These are phyloP conservation scores for Cheilosia variabilis DNA, from an alignment of 2,888 invertebrate species.

Conservation along the genomic window DNA sequence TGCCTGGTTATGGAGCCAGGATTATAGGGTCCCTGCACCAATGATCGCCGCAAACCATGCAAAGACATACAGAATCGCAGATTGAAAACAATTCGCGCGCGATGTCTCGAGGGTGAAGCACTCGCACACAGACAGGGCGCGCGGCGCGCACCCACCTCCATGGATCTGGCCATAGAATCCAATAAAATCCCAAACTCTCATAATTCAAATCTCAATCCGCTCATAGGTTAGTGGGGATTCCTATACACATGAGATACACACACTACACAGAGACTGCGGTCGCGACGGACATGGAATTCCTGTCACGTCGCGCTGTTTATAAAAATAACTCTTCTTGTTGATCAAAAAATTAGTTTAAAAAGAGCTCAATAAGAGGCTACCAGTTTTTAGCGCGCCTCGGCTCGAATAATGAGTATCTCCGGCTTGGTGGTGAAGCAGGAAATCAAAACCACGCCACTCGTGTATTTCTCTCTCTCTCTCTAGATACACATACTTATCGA, in stretches of 20 bases:
- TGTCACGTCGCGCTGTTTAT: slow-evolving; percentile 84
- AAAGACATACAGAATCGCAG: slow-evolving; percentile 35
- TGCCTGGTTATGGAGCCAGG: slow-evolving; percentile 54
- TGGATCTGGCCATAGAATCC: slow-evolving; percentile 21
- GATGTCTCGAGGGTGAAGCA: slow-evolving; percentile 63
- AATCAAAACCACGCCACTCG: slow-evolving; percentile 46
- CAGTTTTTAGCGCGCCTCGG: slow-evolving; percentile 71
- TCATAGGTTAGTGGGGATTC: slow-evolving; percentile 6
- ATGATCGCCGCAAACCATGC: slow-evolving; percentile 59
- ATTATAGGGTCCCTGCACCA: slow-evolving; percentile 62
- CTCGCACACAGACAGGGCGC: neutral
- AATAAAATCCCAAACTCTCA: slow-evolving; percentile 63
- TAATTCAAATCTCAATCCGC: slow-evolving; percentile 58
- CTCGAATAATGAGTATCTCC: slow-evolving; percentile 68
- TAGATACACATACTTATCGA: slow-evolving; percentile 66
- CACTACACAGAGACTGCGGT: slow-evolving; percentile 1
- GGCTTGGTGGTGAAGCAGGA: slow-evolving; percentile 43
- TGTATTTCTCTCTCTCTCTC: slow-evolving; percentile 10
- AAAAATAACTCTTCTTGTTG: slow-evolving; percentile 83
- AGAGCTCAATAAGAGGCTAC: slow-evolving; percentile 74
- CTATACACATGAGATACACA: slow-evolving; percentile 32
- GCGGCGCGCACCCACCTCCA: slow-evolving; percentile 55
- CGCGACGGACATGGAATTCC: slow-evolving; percentile 78
- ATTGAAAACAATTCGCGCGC: slow-evolving; percentile 42
- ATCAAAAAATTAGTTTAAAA: slow-evolving; percentile 76